A percentile compares a stretch with the other conserved stretches of the same genome.
These are phyloP conservation scores for Atherix ibis DNA, from an alignment of 2,888 invertebrate genomes.

Conservation along the genomic window DNA sequence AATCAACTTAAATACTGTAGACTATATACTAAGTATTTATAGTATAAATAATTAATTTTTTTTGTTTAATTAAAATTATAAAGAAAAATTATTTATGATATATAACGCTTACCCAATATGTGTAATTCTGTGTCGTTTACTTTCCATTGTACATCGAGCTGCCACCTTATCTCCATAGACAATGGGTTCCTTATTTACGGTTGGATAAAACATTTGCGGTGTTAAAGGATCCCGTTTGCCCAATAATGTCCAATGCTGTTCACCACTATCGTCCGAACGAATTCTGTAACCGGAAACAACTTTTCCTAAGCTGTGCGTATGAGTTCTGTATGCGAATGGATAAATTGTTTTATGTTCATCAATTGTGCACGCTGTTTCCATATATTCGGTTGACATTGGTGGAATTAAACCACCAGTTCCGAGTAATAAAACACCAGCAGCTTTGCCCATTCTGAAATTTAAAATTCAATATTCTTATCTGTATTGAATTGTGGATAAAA, in stretches of 20 bases:
- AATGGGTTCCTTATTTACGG: constrained; percentile 46
- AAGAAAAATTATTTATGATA: not conserved
- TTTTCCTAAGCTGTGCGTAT: constrained; percentile 79
- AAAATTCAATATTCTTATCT: not conserved
- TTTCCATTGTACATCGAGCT: constrained; percentile 85
- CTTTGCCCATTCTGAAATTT: constrained; percentile 51
- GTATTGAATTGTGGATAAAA: too few species aligned
- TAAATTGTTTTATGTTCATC: constrained; percentile 67
- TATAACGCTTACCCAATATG: constrained; percentile 54
- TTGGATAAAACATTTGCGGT: constrained; percentile 91
- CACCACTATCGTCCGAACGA: constrained; percentile 35
- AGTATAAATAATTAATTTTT: constrained; percentile 3
- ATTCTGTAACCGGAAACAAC: constrained; percentile 74
- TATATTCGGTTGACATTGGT: constrained; percentile 52
- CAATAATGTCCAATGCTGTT: constrained; percentile 62
- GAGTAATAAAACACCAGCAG: constrained; percentile 81
- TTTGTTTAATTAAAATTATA: not conserved
- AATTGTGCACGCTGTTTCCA: constrained; percentile 83
- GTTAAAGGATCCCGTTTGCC: constrained; percentile 76
- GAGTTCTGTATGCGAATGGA: constrained; percentile 91
- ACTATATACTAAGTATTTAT: not conserved
- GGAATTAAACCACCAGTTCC: constrained; percentile 74
- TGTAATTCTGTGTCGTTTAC: constrained; percentile 45
- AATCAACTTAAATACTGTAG: too few species aligned
- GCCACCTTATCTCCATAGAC: constrained; percentile 59